A percentile compares a stretch with the other conserved stretches of the same genome.
phyloP scores from a whole-genome alignment of 2,888 invertebrate genomes.

The Coelinius sp. region DNA sequence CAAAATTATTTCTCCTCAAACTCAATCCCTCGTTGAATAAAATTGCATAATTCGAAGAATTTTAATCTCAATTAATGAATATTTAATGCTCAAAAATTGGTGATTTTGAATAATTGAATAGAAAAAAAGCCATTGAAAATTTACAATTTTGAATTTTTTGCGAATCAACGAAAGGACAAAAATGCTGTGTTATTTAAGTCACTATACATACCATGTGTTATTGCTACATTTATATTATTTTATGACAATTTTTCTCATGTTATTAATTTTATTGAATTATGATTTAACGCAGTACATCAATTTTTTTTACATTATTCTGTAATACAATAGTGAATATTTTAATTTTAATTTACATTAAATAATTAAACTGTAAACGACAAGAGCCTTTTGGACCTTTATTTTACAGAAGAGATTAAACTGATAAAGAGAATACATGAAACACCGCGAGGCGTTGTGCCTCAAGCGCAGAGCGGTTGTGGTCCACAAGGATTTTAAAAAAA shows the following conservation, averaged over 20 bases:
- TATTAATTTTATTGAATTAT: constrained; percentile 69
- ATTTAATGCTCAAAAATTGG: constrained; percentile 14
- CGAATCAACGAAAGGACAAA: constrained; percentile 51
- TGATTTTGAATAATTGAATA: constrained; percentile 7
- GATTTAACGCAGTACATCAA: constrained; percentile 49
- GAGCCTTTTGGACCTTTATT: neutral
- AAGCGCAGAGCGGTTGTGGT: constrained; percentile 16
- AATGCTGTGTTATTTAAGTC: constrained; percentile 71
- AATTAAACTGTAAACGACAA: neutral
- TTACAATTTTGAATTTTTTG: constrained; percentile 20
- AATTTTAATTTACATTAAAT: constrained; percentile 40
- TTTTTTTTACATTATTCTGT: constrained; percentile 42
- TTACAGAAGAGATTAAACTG: neutral
- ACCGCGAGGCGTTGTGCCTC: constrained; percentile 18
- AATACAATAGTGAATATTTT: constrained; percentile 37
- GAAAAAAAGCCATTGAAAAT: neutral
- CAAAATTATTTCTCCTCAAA: constrained; percentile 26
- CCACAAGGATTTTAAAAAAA: constrained; percentile 12
- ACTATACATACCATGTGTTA: constrained; percentile 67
- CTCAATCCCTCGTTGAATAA: neutral
- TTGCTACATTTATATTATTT: constrained; percentile 68
- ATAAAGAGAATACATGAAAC: neutral
- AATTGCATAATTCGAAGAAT: neutral
- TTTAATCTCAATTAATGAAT: neutral
- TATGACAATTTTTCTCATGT: constrained; percentile 66